Evolutionary conservation across 2,113 vertebrate species (phyloP).

Genomic region (Butastur rufipennis): DNA sequence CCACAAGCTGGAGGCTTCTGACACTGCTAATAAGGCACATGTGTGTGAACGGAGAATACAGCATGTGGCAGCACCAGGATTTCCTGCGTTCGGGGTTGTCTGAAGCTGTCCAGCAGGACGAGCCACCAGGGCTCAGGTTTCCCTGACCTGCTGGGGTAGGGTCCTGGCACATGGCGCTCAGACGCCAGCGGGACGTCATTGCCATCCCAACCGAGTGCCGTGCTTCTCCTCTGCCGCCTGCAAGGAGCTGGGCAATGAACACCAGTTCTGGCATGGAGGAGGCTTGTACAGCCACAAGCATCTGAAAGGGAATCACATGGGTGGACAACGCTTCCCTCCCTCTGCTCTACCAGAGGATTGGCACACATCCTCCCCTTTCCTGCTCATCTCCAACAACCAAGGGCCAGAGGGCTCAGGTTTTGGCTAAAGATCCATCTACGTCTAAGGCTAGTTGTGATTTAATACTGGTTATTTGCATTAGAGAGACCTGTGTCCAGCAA

Average conservation of each 20-base stretch:
- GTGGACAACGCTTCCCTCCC: not conserved
- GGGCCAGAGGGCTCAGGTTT: not conserved
- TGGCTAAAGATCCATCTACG: not conserved
- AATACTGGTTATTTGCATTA: not conserved
- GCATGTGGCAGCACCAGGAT: constrained; percentile 40
- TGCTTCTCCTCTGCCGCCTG: not conserved
- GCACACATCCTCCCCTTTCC: fast-evolving
- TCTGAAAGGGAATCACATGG: not conserved
- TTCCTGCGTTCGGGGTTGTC: not conserved
- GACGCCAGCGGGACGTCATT: not conserved
- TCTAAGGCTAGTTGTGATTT: not conserved
- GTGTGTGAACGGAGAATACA: not conserved
- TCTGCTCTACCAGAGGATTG: fast-evolving
- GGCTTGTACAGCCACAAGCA: not conserved
- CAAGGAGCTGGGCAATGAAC: fast-evolving
- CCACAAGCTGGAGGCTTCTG: constrained; percentile 57
- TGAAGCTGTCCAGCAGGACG: not conserved
- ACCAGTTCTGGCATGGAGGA: fast-evolving
- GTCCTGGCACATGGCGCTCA: fast-evolving
- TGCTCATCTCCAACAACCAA: not conserved
- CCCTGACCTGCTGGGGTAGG: not conserved
- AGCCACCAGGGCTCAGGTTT: not conserved
- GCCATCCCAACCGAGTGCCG: fast-evolving
- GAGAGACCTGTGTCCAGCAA: not conserved
- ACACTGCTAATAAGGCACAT: constrained; percentile 50